Conservation (phyloP, 2,888 invertebrate genomes). For the Dryocosmus kuriphilus region DNA sequence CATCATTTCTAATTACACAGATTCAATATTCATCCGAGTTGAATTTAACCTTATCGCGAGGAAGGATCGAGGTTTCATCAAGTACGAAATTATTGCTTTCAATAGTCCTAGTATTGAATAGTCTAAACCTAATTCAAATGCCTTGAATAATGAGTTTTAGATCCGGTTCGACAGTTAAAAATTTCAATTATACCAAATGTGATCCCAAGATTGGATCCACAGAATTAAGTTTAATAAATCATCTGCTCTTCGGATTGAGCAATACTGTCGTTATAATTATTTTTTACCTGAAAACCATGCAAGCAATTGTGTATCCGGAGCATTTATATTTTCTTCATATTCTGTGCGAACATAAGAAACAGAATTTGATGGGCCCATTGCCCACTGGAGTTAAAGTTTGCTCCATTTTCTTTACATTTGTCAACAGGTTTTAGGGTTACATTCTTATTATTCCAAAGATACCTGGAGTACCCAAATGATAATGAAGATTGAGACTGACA, state of each 20-base stretch:
- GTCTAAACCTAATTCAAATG: no score
- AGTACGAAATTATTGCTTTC: no score
- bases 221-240: background rate
- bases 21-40: slow-evolving; percentile 43
- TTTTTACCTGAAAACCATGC: slow-evolving; percentile 62
- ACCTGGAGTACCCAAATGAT: slow-evolving; percentile 69
- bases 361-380: slow-evolving; percentile 78
- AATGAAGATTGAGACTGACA: no score
- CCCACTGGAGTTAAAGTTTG: slow-evolving; percentile 75
- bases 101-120: no score
- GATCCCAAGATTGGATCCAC: no score
- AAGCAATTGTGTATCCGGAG: slow-evolving; percentile 83
- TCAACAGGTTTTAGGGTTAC: background rate
- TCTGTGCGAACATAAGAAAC: slow-evolving; percentile 80
- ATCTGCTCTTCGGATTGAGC: slow-evolving; percentile 53
- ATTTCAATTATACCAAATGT: no score
- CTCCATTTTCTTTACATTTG: slow-evolving; percentile 61
- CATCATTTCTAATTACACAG: slow-evolving; percentile 75
- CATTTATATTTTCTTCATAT: slow-evolving; percentile 58
- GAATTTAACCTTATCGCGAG: background rate
- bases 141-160: no score
- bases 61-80: background rate
- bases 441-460: no score
- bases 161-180: no score
- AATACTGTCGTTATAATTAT: slow-evolving; percentile 68